Evolutionary conservation across 1,140 invertebrate species (phyloP), one percentile per base, ranked within the genome.

Genomic region (Stenopsyche tienmushanensis): DNA sequence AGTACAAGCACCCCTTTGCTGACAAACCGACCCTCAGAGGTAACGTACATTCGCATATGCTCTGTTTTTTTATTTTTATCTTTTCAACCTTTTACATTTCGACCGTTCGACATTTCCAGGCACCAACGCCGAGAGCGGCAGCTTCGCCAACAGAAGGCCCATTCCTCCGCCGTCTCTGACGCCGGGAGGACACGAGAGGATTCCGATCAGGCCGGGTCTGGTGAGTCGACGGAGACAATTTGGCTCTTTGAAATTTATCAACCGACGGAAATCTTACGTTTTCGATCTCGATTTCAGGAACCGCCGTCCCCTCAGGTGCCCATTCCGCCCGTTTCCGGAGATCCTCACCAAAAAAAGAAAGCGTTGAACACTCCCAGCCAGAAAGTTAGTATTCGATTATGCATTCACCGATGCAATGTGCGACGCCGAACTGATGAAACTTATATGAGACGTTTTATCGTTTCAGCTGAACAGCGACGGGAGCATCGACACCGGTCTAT

Each of bases 1-100:
- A 90, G 73, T 90, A 89, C 72, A 81, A 85, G 15, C 90, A 91
- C 77, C 90, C 90, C 0, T 92, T 92, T 73, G 89, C 89, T 1
- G 89, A 93, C 72, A 92, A 91, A 74, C 90, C 90, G 25, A 92
- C 90, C 3, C 75, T 92, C 39, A 82, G 90, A 69, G 90, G 90
- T 64, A n/a, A 84, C 79, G 74, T 62, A 41, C n/a, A 13, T 54
- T 54, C 5, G 24, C 15, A 54, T 54, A 29, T n/a, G n/a, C n/a
- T n/a, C n/a, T n/a, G n/a, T n/a, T n/a, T n/a, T n/a, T n/a, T n/a
- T 54, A 29, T 34, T 34, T 29, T 54, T 54, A 1, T 17, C n/a
- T 3, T 44, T 44, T 54, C 15, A 13, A 24, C 49, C 1, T 52
- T 1, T 21, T 15, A 21, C 20, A 15, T 54, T 34, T 13, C 18